Evolutionary conservation across 2,888 invertebrate genomes (phyloP).

Genomic region (Autographa gamma): DNA sequence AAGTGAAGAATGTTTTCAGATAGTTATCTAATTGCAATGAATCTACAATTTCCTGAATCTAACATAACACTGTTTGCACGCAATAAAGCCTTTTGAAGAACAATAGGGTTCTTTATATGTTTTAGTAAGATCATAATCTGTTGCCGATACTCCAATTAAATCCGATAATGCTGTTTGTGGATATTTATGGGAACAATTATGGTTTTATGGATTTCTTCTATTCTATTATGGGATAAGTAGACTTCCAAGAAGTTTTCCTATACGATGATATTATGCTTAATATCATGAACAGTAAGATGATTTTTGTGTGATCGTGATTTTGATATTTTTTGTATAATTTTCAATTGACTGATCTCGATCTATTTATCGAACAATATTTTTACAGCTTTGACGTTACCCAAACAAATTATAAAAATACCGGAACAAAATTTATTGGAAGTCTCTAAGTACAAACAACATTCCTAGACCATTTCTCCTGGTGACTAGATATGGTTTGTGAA

Average conservation of each 20-base stretch:
- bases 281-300: no score
- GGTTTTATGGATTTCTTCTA: constrained; percentile 29
- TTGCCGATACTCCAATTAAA: constrained; percentile 39
- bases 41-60: constrained; percentile 46
- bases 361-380: not conserved
- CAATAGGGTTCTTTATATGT: constrained; percentile 37
- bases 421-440: constrained; percentile 16
- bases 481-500: constrained; percentile 21
- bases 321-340: no score
- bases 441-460: constrained; percentile 12
- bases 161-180: constrained; percentile 31
- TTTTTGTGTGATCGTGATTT: no score
- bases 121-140: constrained; percentile 26
- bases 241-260: constrained; percentile 29
- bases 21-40: constrained; percentile 35
- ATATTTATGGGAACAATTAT: constrained; percentile 39
- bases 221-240: constrained; percentile 26
- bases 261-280: constrained; percentile 6
- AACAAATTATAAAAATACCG: constrained; percentile 22
- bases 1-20: constrained; percentile 24
- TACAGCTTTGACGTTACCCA: not conserved
- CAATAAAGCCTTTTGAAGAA: constrained; percentile 46
- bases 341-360: no score
- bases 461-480: constrained; percentile 27
- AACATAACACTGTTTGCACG: constrained; percentile 31